phyloP scores from a whole-genome alignment of 2,888 invertebrate species.

The Platerodrilus igneus region DNA sequence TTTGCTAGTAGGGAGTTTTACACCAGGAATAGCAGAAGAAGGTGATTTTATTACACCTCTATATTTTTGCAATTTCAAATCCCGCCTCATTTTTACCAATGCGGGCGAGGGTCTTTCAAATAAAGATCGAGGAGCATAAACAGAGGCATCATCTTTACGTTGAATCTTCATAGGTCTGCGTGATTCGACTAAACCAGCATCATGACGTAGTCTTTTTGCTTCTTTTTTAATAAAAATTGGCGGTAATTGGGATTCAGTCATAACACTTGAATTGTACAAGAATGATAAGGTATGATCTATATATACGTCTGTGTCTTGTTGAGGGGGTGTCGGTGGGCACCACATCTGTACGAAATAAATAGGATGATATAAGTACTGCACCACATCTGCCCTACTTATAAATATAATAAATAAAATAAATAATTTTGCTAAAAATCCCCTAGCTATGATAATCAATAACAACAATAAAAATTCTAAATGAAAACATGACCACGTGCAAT shows the following conservation, averaged over 20 bases:
- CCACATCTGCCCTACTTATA: background rate
- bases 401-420: background rate
- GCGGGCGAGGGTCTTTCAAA: conserved; percentile 77
- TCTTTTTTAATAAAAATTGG: conserved; percentile 77
- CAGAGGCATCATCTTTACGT: conserved; percentile 68
- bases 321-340: conserved; percentile 95
- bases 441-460: no score
- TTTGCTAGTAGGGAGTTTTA: conserved; percentile 51
- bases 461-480: no score
- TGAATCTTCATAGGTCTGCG: conserved; percentile 59
- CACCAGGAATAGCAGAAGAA: conserved; percentile 47
- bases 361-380: background rate
- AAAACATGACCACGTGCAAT: no score
- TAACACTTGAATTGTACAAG: conserved; percentile 72
- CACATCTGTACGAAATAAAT: conserved; percentile 68
- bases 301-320: conserved; percentile 88
- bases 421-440: no score
- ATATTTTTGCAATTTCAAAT: conserved; percentile 71
- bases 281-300: conserved; percentile 80
- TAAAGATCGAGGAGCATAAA: conserved; percentile 72
- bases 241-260: conserved; percentile 76
- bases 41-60: conserved; percentile 53
- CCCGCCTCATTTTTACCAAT: conserved; percentile 69
- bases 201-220: conserved; percentile 65
- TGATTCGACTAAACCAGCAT: conserved; percentile 53